Evolutionary conservation across 1,140 invertebrate genomes (phyloP), one percentile per base, ranked within the genome.

Genomic region (Drosophila tristis): DNA sequence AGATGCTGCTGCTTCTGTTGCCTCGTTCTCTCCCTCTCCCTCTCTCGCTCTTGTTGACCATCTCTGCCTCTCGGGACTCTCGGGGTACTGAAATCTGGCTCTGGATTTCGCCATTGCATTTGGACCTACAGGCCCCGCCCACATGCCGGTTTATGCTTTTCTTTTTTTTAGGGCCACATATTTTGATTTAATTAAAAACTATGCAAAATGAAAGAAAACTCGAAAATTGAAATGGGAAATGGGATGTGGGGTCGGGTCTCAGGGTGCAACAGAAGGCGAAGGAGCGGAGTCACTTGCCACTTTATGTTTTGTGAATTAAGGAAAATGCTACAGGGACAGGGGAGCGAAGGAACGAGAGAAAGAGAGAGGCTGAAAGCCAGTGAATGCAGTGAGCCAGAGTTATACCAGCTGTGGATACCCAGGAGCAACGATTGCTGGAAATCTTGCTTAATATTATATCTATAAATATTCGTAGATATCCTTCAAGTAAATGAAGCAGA

Each of bases 181-280:
- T 77, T 72, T 74, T 78, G 65, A 77, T 85, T 65, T 56, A 84
- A 84, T 85, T 84, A 85, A 77, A 75, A 59, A 55, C 48, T 54
- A 43, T 31, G 44, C 59, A 71, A 79, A 63, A 57, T 16, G 20
- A 20, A 23, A 56, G 49, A 26, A 60, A 62, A 9, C 13, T 23
- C 43, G 39, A 48, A 58, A 62, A 70, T 57, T 29, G 25, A 47
- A 50, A 45, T 20, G 11, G 2, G 48, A 29, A n/a, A 56, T 42
- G 23, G 45, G 31, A 39, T 7, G 23, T 42, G 35, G 25, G 26
- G 26, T 29, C 26, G 25, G 26, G 26, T 29, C 26, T 29, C 5
- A n/a, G 20, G 25, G 47, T 5, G 9, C 15, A 42, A 51, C n/a
- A 54, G 23, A 53, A 53, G 23, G 25, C 53, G 45, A 29, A 13